Percentiles rank a stretch among this genome's conserved stretches.
Evolutionary conservation across 2,888 invertebrate species (phyloP).

Genomic region (Andrena bucephala): DNA sequence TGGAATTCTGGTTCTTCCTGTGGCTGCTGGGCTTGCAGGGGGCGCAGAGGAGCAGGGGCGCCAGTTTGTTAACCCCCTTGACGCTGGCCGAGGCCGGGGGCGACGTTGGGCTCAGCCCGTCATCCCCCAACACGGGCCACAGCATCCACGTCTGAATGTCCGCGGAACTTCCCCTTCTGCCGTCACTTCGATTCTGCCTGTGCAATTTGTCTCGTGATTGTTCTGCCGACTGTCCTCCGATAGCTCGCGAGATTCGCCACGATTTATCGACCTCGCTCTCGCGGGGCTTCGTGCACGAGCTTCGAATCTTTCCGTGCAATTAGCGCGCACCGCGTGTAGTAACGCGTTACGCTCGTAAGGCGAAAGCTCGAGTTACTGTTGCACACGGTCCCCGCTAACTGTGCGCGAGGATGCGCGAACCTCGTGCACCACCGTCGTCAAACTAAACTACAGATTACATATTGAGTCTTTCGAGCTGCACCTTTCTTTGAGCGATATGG

Average conservation of each 20-base stretch:
- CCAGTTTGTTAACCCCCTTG: conserved; percentile 79
- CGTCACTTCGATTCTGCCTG: conserved; percentile 56
- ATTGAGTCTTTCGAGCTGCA: neutral
- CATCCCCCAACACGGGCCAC: conserved; percentile 84
- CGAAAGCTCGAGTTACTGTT: no score
- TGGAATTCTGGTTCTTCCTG: conserved; percentile 81
- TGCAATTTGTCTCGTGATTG: conserved; percentile 51
- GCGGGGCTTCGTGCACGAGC: neutral
- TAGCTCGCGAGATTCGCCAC: neutral
- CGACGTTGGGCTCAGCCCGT: conserved; percentile 83
- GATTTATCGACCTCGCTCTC: neutral
- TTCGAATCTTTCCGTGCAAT: no score
- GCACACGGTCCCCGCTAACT: no score
- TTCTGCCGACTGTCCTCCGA: neutral
- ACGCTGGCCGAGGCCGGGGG: conserved; percentile 74
- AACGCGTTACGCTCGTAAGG: no score
- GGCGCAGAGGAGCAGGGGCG: conserved; percentile 82
- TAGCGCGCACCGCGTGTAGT: no score
- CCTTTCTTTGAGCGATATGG: neutral
- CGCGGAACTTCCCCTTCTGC: conserved; percentile 58
- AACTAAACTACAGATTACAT: no score
- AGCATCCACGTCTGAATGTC: conserved; percentile 82
- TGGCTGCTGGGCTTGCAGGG: conserved; percentile 81
- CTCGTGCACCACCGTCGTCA: no score
- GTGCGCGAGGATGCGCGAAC: no score